Evolutionary conservation across 2,113 vertebrate genomes (phyloP), one percentile per base, ranked within the genome.

Genomic region (Anser brachyrhynchus): DNA sequence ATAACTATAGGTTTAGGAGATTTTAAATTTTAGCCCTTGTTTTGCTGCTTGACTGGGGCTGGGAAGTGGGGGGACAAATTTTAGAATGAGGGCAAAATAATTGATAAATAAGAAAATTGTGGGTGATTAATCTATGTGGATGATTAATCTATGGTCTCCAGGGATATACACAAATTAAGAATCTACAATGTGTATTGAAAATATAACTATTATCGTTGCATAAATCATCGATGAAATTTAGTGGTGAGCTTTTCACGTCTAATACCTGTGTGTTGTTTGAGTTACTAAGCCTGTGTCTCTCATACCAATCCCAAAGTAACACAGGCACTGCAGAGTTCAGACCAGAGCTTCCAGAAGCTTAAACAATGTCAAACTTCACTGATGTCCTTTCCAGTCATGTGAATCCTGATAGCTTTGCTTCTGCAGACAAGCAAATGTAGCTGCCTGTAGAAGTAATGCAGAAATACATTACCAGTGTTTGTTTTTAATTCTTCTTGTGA

Each of bases 311-410:
- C 91, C 89, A 69, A 44, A 92, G 78, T 58, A 90, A 16, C 67
- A 85, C 80, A 78, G 92, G 73, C 39, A 39, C 80, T 35, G 57
- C 57, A 43, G 61, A 84, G 73, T 78, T 87, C 80, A 74, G 64
- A 93, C 52, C 39, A 74, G 64, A 54, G 79, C 59, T 93, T 95
- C 59, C 83, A 90, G 91, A 64, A 87, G 57, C 69, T 96, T 93
- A 89, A 90, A 71, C 69, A 67, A 16, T 87, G 83, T 91, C 84
- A 95, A 33, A 94, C 65, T 86, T 83, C 80, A 87, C 37, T 61
- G 83, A 19, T 93, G 92, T 76, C 86, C 92, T 95, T 95, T 95
- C 83, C 76, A 89, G 72, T 78, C 89, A 74, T 54, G 71, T 90
- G 82, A 35, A 70, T 93, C 71, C 71, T 39, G 58, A 55, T 66